A percentile compares a stretch with the other conserved stretches of the same genome.
phyloP scores from a whole-genome alignment of 2,797 vertebrate genomes.

The Clarias platycephalus region DNA sequence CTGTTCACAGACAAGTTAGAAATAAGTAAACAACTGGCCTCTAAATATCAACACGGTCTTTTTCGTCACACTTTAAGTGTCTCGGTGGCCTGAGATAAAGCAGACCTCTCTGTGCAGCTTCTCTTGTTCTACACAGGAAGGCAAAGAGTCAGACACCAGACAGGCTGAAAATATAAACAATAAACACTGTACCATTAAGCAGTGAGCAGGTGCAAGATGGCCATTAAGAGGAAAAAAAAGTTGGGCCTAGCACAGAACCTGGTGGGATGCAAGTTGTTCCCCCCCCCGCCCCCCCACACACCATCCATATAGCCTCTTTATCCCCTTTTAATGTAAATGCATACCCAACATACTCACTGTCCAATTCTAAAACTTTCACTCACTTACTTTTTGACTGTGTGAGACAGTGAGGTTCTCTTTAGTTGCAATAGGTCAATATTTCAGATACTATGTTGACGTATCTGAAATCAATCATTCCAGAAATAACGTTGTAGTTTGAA shows the following conservation, averaged over 20 bases:
- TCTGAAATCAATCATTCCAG: constrained; percentile 14
- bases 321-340: background rate
- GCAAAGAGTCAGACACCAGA: constrained; percentile 28
- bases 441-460: background rate
- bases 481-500: constrained; percentile 5
- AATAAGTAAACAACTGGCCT: constrained; percentile 37
- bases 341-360: constrained; percentile 9
- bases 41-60: constrained; percentile 20
- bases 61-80: background rate
- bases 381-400: background rate
- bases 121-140: background rate
- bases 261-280: background rate
- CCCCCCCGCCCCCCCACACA: rapidly evolving
- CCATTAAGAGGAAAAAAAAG: constrained; percentile 7
- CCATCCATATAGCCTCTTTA: background rate
- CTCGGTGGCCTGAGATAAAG: constrained; percentile 10
- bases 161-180: constrained; percentile 24
- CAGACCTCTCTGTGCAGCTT: constrained; percentile 16
- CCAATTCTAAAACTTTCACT: constrained; percentile 11
- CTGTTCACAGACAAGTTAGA: constrained; percentile 28
- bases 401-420: constrained; percentile 4
- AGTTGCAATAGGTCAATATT: constrained; percentile 1
- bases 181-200: constrained; percentile 25
- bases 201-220: constrained; percentile 19
- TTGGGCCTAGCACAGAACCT: constrained; percentile 1